Evolutionary conservation across 2,888 invertebrate genomes (phyloP).

Genomic region (Cetonia aurata): DNA sequence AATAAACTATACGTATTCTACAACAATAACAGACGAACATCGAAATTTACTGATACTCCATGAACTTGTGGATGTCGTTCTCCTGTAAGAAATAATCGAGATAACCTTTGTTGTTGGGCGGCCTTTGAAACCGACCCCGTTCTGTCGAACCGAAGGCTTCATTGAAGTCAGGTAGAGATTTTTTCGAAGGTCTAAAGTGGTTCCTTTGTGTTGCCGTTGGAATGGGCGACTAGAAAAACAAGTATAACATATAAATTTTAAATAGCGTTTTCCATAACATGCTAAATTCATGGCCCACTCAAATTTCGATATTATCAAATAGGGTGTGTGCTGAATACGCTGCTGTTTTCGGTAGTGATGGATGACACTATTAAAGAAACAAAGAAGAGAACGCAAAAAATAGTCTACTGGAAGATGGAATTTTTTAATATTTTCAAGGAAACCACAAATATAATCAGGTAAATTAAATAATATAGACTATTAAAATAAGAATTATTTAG

Average conservation of each 20-base stretch:
- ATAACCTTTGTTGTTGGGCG: slow-evolving; percentile 63
- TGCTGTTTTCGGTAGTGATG: too few species aligned
- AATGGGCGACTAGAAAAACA: slow-evolving; percentile 21
- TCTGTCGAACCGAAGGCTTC: slow-evolving; percentile 90
- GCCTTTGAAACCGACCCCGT: slow-evolving; percentile 79
- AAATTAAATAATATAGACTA: too few species aligned
- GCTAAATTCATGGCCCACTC: too few species aligned
- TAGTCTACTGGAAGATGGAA: too few species aligned
- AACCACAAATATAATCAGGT: too few species aligned
- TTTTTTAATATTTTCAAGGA: too few species aligned
- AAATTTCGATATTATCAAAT: too few species aligned
- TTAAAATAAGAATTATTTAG: too few species aligned
- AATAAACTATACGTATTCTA: slow-evolving; percentile 34
- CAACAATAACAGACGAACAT: slow-evolving; percentile 33
- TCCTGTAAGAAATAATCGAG: slow-evolving; percentile 59
- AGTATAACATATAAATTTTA: not conserved
- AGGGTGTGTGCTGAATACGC: too few species aligned
- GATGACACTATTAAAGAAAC: too few species aligned
- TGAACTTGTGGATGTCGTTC: slow-evolving; percentile 57
- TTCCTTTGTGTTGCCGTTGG: slow-evolving; percentile 1
- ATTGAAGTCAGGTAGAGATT: slow-evolving; percentile 83
- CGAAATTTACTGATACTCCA: slow-evolving; percentile 57
- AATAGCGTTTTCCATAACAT: too few species aligned
- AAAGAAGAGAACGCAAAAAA: too few species aligned
- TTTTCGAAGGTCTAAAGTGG: slow-evolving; percentile 52